These are phyloP conservation scores for Zaprionus vittiger DNA, from an alignment of 1,140 invertebrate genomes.

Conservation along the genomic window DNA sequence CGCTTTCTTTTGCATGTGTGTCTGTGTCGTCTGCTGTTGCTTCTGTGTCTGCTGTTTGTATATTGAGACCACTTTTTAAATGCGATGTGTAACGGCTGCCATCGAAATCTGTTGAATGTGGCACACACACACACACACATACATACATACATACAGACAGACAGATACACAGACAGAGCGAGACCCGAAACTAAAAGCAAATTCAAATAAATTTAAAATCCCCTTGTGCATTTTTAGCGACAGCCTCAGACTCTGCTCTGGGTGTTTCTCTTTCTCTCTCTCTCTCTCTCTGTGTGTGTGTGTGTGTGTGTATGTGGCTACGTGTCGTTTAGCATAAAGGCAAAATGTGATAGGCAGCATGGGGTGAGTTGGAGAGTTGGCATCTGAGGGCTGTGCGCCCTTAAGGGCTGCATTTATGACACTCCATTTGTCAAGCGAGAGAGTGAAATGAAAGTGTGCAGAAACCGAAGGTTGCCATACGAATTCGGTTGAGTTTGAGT, in stretches of 20 bases:
- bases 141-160: background rate
- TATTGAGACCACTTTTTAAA: constrained; percentile 79
- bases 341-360: constrained; percentile 46
- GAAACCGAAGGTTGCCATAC: constrained; percentile 56
- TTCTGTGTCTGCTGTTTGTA: constrained; percentile 41
- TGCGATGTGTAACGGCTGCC: constrained; percentile 78
- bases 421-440: constrained; percentile 82
- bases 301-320: constrained; percentile 42
- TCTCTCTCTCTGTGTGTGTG: constrained; percentile 14
- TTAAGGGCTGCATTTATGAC: constrained; percentile 83
- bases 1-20: constrained; percentile 9
- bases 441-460: constrained; percentile 67
- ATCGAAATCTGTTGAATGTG: constrained; percentile 81
- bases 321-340: constrained; percentile 80
- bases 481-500: constrained; percentile 49
- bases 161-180: constrained; percentile 10
- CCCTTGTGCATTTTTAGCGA: constrained; percentile 81
- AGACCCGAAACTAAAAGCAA: constrained; percentile 79
- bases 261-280: constrained; percentile 7
- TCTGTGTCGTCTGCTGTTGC: background rate
- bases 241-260: constrained; percentile 44
- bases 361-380: background rate
- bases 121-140: constrained; percentile 38
- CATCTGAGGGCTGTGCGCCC: constrained; percentile 47
- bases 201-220: constrained; percentile 83